phyloP scores from a whole-genome alignment of 2,113 vertebrate genomes.

The Apodemus sylvaticus region DNA sequence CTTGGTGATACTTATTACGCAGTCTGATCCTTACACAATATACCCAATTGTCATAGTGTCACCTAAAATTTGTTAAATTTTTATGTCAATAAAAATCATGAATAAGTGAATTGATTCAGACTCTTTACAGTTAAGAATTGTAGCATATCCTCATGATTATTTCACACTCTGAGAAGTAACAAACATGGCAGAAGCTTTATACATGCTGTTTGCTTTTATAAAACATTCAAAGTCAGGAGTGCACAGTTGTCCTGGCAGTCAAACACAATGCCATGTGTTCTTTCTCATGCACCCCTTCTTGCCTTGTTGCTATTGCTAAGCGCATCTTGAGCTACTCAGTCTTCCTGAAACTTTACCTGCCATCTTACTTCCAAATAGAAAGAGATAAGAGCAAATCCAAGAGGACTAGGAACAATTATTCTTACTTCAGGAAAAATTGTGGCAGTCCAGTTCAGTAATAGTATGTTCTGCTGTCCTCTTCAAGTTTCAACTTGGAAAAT shows the following conservation, averaged over 20 bases:
- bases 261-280: no score
- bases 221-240: not conserved
- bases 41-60: not conserved
- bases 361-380: not conserved
- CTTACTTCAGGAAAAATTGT: not conserved
- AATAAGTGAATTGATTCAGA: not conserved
- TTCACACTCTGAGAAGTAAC: not conserved
- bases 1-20: rapidly evolving
- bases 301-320: not conserved
- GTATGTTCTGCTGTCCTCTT: not conserved
- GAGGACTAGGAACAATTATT: not conserved
- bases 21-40: not conserved
- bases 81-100: not conserved
- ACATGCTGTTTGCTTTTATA: not conserved
- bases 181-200: not conserved
- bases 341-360: not conserved
- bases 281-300: not conserved
- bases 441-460: not conserved
- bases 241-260: not conserved
- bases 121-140: not conserved
- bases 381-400: not conserved
- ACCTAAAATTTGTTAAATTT: not conserved
- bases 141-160: not conserved
- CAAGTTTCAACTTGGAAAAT: not conserved
- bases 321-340: not conserved